A percentile compares a stretch with the other conserved stretches of the same genome.
Evolutionary conservation across 1,140 invertebrate genomes (phyloP).

Genomic region (Medauroidea extradentata): DNA sequence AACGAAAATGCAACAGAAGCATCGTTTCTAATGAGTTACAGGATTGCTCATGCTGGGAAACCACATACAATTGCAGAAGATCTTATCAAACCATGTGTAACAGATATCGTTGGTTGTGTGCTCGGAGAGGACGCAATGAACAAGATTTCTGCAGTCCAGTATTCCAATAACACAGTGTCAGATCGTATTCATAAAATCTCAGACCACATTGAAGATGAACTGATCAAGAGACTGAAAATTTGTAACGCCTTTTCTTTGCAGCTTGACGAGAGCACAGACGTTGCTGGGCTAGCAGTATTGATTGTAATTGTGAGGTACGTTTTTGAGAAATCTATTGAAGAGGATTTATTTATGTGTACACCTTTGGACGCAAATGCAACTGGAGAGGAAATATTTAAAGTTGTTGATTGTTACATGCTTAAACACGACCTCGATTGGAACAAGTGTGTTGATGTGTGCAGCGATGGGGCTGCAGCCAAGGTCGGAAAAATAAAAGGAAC

Average conservation of each 20-base stretch:
- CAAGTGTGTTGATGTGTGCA: constrained; percentile 2
- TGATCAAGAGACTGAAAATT: too few species aligned
- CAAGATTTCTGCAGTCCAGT: too few species aligned
- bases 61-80: too few species aligned
- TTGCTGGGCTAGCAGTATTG: neutral
- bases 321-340: neutral
- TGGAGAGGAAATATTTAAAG: neutral
- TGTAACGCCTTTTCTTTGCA: neutral
- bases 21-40: too few species aligned
- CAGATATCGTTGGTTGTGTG: too few species aligned
- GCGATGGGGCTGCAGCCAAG: neutral
- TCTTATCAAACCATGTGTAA: too few species aligned
- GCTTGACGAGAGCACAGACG: neutral
- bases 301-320: neutral
- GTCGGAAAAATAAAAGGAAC: neutral
- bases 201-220: too few species aligned
- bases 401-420: neutral
- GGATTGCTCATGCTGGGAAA: too few species aligned
- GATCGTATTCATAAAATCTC: too few species aligned
- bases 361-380: neutral
- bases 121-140: too few species aligned
- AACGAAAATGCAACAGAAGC: too few species aligned
- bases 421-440: neutral
- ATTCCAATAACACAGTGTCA: too few species aligned
- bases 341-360: neutral